Base-by-base conservation (phyloP, 1,140 invertebrate genomes). In the Drosophila dunni region DNA sequence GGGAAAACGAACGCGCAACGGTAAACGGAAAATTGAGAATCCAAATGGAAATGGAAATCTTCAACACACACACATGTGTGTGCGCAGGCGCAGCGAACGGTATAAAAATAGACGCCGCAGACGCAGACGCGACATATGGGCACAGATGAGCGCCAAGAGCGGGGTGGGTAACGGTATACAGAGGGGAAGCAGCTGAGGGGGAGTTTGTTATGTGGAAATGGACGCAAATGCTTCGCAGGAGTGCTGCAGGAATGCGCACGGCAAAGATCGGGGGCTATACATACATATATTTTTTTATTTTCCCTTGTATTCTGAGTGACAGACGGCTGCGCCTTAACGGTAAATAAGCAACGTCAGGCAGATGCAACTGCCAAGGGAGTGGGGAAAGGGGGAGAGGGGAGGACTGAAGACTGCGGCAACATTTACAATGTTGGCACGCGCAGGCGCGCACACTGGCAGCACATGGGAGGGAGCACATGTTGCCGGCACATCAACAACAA, bases 351-450 rank as follows among this genome's bases (percentile, higher is more conserved):
- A 88, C 65, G 82, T 48, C 65, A 78, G 65, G 44, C 73, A 80
- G 65, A 54, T 46, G 63, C 29, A 40, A 58, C 36, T n/a, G 61
- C 4, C 8, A 29, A 4, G 1, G 24, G 0, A 29, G 24, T 5
- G 57, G 9, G 24, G 38, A 10, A 77, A 74, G 48, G 24, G 1
- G 9, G 20, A 44, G 11, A 15, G 3, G 33, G 17, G 8, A 50
- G n/a, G 2, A 7, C 4, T 4, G 45, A 20, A 42, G 58, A 54
- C 60, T 46, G 66, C 46, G 36, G 40, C 70, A 61, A 54, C 81
- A 81, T 86, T 85, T 78, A 81, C 74, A 81, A 78, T 80, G 77
- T 81, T 89, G 84, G 84, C 84, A 89, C 84, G 84, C 84, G 84
- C 84, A 89, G 84, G 84, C 84, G 84, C 84, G 80, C 83, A 88